phyloP scores from a whole-genome alignment of 2,797 vertebrate genomes.

The Lates japonicus region DNA sequence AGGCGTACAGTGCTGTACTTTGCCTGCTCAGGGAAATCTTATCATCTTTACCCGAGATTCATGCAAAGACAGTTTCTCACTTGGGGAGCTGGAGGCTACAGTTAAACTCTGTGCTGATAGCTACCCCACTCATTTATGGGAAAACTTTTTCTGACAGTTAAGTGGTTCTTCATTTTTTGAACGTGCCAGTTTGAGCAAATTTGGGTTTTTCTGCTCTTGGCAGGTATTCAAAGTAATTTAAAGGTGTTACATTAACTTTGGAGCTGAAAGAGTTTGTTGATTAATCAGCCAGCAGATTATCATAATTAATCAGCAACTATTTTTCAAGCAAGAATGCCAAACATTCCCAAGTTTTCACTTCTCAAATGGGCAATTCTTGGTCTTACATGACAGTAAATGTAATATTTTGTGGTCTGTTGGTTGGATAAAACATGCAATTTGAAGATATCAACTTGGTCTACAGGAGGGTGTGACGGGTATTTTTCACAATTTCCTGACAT shows the following conservation, averaged over 20 bases:
- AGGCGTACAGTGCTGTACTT: slow-evolving; percentile 27
- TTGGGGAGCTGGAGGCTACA: slow-evolving; percentile 24
- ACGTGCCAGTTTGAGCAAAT: not conserved
- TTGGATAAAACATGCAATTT: not conserved
- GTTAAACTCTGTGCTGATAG: slow-evolving; percentile 10
- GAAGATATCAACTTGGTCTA: not conserved
- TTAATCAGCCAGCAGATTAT: not conserved
- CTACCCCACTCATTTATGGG: not conserved
- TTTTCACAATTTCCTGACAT: not conserved
- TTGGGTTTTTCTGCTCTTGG: not conserved
- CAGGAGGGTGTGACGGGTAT: not conserved
- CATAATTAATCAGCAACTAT: not conserved
- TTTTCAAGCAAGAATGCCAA: not conserved
- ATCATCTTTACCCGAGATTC: slow-evolving; percentile 65
- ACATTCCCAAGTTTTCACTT: not conserved
- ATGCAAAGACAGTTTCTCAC: slow-evolving; percentile 46
- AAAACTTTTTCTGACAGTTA: not conserved
- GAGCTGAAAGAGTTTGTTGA: not conserved
- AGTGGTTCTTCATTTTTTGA: not conserved
- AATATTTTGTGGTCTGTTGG: not conserved
- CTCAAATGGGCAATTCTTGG: not conserved
- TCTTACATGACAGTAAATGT: not conserved
- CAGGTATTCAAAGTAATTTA: not conserved
- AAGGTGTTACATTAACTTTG: not conserved
- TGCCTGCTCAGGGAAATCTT: slow-evolving; percentile 58